Conservation (phyloP, 2,113 vertebrate genomes). For the Psilopogon haemacephalus region DNA sequence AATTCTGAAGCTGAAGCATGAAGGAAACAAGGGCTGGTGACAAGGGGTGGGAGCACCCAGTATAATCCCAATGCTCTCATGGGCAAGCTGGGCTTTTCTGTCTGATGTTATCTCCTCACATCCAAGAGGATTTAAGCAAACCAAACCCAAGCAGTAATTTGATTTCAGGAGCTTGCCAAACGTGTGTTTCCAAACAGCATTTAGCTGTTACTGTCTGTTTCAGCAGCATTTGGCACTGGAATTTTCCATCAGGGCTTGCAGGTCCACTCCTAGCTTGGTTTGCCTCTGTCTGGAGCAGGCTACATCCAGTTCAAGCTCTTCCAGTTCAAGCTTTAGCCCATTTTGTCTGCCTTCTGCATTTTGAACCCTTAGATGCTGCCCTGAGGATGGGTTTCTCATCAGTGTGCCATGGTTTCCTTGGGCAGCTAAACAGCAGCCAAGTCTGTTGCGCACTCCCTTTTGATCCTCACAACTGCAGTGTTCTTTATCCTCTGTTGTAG, state of each 20-base stretch:
- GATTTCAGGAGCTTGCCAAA: background rate
- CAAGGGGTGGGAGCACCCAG: fast-evolving
- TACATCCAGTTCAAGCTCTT: background rate
- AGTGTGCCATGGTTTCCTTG: background rate
- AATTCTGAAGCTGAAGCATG: background rate
- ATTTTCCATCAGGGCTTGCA: background rate
- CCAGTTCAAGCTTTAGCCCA: background rate
- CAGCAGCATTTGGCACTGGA: background rate
- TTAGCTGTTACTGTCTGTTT: background rate
- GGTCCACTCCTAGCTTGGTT: background rate
- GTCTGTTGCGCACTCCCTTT: background rate
- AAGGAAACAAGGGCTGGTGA: background rate
- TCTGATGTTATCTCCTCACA: background rate
- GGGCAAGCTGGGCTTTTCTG: background rate
- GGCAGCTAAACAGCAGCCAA: background rate
- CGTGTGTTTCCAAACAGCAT: background rate
- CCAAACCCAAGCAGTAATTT: background rate
- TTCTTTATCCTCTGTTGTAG: background rate
- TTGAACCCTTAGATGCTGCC: background rate
- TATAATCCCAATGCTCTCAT: background rate
- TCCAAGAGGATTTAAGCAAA: background rate
- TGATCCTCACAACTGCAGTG: background rate
- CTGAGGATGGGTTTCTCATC: background rate
- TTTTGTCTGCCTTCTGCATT: background rate
- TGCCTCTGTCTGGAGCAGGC: background rate